Percentiles rank a stretch among this genome's conserved stretches.
Evolutionary conservation across 1,140 invertebrate species (phyloP).

Genomic region (Euschistus heros): DNA sequence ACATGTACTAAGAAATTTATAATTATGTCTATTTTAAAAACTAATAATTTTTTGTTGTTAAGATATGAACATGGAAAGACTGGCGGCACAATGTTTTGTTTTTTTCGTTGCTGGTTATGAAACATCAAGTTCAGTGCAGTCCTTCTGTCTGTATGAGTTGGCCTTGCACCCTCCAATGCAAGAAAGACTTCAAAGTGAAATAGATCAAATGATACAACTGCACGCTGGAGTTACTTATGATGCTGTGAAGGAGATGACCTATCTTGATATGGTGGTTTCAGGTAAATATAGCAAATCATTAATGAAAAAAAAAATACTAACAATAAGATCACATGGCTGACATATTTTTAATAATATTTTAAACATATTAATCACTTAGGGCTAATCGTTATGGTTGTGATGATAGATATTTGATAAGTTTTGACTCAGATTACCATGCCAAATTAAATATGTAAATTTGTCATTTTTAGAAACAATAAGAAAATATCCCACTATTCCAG

Average conservation of each 20-base stretch:
- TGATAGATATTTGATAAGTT: too few relatives aligned
- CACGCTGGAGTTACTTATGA: conserved; percentile 44
- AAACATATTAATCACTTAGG: too few relatives aligned
- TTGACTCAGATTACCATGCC: too few relatives aligned
- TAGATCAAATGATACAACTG: conserved; percentile 36
- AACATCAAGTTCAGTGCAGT: conserved; percentile 45
- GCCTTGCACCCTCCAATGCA: conserved; percentile 48
- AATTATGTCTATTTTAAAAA: not conserved
- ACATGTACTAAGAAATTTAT: too few relatives aligned
- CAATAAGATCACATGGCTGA: too few relatives aligned
- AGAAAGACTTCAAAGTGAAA: conserved; percentile 44
- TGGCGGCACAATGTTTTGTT: conserved; percentile 36
- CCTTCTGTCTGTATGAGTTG: conserved; percentile 45
- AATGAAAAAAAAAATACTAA: too few relatives aligned
- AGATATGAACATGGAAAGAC: conserved; percentile 20
- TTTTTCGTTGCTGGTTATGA: conserved; percentile 51
- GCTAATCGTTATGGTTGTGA: too few relatives aligned
- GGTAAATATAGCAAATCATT: conserved; percentile 32
- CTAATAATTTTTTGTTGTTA: not conserved
- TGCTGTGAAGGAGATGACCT: conserved; percentile 40
- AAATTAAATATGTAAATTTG: not conserved
- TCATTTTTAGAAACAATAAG: conserved; percentile 41
- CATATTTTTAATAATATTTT: too few relatives aligned
- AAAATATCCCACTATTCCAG: conserved; percentile 41
- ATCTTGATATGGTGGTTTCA: conserved; percentile 43